These are phyloP conservation scores for Puffinus mauretanicus DNA, from an alignment of 2,113 vertebrate genomes.

Conservation along the genomic window DNA sequence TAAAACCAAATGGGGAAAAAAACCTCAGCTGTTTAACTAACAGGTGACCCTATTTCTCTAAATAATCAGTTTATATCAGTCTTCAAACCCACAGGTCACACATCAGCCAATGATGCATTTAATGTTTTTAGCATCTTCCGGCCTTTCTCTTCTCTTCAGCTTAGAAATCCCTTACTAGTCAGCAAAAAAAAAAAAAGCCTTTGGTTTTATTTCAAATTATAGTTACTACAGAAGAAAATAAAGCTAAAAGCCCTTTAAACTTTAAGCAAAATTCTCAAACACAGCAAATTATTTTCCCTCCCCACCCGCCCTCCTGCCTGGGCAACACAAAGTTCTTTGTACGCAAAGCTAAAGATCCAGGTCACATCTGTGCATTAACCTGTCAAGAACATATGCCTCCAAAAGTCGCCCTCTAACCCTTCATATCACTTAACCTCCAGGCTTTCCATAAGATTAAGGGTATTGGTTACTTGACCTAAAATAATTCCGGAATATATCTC, in stretches of 20 bases:
- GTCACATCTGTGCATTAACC: constrained; percentile 35
- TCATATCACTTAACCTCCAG: constrained; percentile 27
- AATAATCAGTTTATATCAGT: background rate
- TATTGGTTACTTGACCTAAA: background rate
- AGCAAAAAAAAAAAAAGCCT: background rate
- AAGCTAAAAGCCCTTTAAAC: background rate
- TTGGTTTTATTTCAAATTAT: constrained; percentile 18
- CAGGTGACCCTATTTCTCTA: background rate
- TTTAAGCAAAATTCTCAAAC: background rate
- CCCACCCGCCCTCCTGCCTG: background rate
- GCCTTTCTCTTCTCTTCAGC: background rate
- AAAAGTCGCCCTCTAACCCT: background rate
- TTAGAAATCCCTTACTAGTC: background rate
- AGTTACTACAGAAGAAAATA: background rate
- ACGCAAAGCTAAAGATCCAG: background rate
- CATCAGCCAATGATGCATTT: background rate
- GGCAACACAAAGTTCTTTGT: background rate
- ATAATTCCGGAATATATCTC: background rate
- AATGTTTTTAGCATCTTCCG: background rate
- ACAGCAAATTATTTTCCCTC: background rate
- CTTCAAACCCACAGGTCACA: background rate
- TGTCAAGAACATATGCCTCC: background rate
- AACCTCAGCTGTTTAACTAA: background rate
- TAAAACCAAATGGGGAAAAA: background rate
- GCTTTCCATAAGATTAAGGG: background rate